phyloP scores from a whole-genome alignment of 2,888 invertebrate species.

The Mayetiola destructor region DNA sequence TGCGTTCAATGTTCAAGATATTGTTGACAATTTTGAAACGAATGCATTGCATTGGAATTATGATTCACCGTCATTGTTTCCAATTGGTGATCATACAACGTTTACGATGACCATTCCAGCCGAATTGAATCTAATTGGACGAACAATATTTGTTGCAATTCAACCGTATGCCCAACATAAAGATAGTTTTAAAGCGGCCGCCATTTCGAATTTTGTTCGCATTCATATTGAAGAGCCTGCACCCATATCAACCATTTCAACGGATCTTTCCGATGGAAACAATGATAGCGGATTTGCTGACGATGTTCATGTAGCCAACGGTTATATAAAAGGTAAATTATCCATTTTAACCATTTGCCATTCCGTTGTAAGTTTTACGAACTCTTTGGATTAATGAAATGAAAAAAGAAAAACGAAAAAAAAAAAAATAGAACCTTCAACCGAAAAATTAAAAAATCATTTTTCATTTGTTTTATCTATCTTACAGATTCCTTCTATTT shows the following conservation, averaged over 20 bases:
- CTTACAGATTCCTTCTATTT: too few relatives aligned
- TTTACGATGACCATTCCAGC: slow-evolving; percentile 37
- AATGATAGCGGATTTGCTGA: slow-evolving; percentile 33
- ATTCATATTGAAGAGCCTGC: slow-evolving; percentile 39
- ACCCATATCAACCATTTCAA: slow-evolving; percentile 26
- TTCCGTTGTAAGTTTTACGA: too few relatives aligned
- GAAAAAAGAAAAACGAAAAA: too few relatives aligned
- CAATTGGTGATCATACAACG: slow-evolving; percentile 39
- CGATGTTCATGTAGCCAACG: neutral
- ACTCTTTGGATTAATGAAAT: too few relatives aligned
- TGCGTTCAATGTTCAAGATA: slow-evolving; percentile 33
- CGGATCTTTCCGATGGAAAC: slow-evolving; percentile 29
- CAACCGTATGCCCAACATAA: slow-evolving; percentile 36
- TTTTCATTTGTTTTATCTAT: too few relatives aligned
- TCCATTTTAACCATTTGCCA: too few relatives aligned
- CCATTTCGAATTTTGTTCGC: slow-evolving; percentile 41
- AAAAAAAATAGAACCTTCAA: too few relatives aligned
- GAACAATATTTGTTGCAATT: slow-evolving; percentile 40
- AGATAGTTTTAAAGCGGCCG: slow-evolving; percentile 31
- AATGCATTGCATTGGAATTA: slow-evolving; percentile 35
- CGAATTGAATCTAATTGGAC: slow-evolving; percentile 36
- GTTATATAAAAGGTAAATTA: neutral
- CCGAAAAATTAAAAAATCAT: too few relatives aligned
- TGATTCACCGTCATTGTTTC: slow-evolving; percentile 34
- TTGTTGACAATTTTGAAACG: slow-evolving; percentile 37